These are phyloP conservation scores for Cladopsammia gracilis DNA, from an alignment of 64 coral and sea anemone genomes.

Conservation along the genomic window DNA sequence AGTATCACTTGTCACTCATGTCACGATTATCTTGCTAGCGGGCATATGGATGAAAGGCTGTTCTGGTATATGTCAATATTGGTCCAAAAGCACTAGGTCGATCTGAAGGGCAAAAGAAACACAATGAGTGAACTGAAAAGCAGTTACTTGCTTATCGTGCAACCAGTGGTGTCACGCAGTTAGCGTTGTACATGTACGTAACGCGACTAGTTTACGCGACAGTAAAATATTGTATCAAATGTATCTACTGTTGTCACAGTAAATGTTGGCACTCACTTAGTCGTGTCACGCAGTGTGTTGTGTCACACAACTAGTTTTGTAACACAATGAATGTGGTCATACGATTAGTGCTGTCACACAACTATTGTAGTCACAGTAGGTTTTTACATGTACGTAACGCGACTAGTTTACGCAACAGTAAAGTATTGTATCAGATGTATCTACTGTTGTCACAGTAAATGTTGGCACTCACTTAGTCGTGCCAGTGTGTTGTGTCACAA, in stretches of 20 bases:
- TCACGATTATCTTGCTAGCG: background rate
- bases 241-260: background rate
- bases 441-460: background rate
- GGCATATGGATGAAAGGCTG: constrained; percentile 41
- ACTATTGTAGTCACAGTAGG: no score
- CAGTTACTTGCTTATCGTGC: background rate
- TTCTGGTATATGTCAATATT: constrained; percentile 50
- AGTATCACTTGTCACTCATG: background rate
- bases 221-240: no score
- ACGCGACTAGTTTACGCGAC: no score
- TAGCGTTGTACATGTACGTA: no score
- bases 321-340: no score
- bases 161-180: background rate
- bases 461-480: no score
- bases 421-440: no score
- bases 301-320: background rate
- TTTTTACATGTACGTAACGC: no score
- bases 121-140: background rate
- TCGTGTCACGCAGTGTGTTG: background rate
- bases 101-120: constrained; percentile 6
- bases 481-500: background rate
- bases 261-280: no score
- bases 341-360: no score
- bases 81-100: constrained; percentile 36
- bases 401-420: no score